Percentiles rank a stretch among this genome's conserved stretches.
These are phyloP conservation scores for Lutjanus erythropterus DNA, from an alignment of 2,113 vertebrate genomes.

Conservation along the genomic window DNA sequence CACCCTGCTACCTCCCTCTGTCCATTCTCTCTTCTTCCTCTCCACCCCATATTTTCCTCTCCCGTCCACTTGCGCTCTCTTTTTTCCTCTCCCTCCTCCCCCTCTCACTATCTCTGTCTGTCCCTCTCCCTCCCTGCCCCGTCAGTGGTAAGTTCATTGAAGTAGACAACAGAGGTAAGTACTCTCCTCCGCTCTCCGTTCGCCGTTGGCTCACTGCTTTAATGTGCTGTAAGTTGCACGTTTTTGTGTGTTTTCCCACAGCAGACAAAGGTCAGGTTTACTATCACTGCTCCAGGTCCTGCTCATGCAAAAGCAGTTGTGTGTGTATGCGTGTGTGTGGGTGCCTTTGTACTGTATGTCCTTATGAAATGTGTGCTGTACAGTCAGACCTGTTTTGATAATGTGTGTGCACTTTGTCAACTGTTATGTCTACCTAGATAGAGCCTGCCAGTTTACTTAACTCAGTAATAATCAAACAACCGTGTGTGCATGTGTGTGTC, in stretches of 20 bases:
- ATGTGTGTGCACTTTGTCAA: conserved; percentile 28
- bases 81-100: neutral
- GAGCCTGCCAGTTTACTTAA: conserved; percentile 22
- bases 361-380: neutral
- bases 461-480: conserved; percentile 29
- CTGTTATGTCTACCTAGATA: neutral
- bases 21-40: conserved; percentile 21
- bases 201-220: neutral
- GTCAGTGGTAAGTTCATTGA: conserved; percentile 65
- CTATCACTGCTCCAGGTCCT: neutral
- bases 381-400: neutral
- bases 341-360: neutral
- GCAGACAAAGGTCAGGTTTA: conserved; percentile 24
- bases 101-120: neutral
- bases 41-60: conserved; percentile 20
- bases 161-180: conserved; percentile 76
- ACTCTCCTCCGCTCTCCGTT: conserved; percentile 39
- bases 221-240: conserved; percentile 10
- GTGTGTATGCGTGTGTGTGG: neutral
- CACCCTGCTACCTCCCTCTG: conserved; percentile 33
- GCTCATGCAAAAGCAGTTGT: conserved; percentile 9
- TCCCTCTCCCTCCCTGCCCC: conserved; percentile 8
- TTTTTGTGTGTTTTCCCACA: conserved; percentile 25
- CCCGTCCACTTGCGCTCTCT: neutral
- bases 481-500: neutral